These are phyloP conservation scores for Aphodius granarius DNA, from an alignment of 2,888 invertebrate genomes.

Conservation along the genomic window DNA sequence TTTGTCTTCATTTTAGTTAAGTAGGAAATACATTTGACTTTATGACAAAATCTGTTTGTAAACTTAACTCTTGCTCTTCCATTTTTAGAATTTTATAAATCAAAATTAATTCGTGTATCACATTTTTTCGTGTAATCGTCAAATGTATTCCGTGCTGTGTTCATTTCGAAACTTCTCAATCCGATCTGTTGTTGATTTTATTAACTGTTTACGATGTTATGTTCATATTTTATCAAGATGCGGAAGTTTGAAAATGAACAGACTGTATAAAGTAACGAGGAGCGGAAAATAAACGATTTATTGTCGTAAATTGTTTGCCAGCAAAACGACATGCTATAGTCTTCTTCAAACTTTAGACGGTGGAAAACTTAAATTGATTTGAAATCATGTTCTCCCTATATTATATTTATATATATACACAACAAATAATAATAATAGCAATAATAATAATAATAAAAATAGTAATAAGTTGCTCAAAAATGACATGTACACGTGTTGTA, in stretches of 20 bases:
- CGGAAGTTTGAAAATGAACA: too few relatives aligned
- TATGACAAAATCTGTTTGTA: not conserved
- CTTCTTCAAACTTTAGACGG: not conserved
- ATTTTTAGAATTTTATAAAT: too few relatives aligned
- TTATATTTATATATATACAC: not conserved
- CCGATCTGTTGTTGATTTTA: too few relatives aligned
- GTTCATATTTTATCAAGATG: too few relatives aligned
- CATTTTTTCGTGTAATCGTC: too few relatives aligned
- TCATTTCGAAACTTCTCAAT: too few relatives aligned
- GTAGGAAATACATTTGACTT: constrained; percentile 5
- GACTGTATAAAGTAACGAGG: not conserved
- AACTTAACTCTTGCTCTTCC: too few relatives aligned
- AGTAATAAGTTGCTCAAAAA: not conserved
- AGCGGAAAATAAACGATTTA: not conserved
- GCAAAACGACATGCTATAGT: not conserved
- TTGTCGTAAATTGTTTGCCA: not conserved
- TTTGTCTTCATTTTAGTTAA: not conserved
- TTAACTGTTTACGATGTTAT: too few relatives aligned
- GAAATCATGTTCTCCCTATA: not conserved
- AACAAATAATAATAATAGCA: not conserved
- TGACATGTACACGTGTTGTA: not conserved
- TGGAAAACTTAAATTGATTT: not conserved
- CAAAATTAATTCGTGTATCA: too few relatives aligned
- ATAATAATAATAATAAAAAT: not conserved
- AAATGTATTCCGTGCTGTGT: too few relatives aligned